Evolutionary conservation across 2,113 vertebrate species (phyloP).

Genomic region (Nothoprocta pentlandii): DNA sequence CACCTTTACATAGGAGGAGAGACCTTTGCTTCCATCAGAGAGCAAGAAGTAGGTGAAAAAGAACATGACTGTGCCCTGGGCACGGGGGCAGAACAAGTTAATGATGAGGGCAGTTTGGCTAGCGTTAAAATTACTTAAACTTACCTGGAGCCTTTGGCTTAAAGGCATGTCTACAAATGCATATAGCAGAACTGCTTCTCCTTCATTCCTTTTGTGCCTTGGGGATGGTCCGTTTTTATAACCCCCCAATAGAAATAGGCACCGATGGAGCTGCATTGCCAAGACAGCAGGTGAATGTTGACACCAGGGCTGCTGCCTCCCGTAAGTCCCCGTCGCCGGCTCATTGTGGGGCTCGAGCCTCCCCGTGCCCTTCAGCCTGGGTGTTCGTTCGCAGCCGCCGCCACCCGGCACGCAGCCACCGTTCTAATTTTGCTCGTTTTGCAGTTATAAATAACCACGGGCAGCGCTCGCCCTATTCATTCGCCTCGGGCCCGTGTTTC

Average conservation of each 20-base stretch:
- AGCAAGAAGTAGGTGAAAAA: neutral
- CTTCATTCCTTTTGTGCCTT: neutral
- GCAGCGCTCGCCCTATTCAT: accelerated
- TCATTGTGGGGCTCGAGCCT: accelerated
- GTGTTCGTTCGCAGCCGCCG: accelerated
- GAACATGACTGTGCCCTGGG: neutral
- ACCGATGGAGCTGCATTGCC: accelerated
- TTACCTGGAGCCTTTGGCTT: neutral
- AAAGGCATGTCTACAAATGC: neutral
- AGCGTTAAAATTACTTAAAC: neutral
- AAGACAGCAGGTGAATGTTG: neutral
- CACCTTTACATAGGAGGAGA: neutral
- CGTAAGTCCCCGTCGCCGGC: accelerated
- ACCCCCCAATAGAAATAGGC: neutral
- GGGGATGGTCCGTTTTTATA: neutral
- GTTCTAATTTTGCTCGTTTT: accelerated
- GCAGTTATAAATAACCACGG: neutral
- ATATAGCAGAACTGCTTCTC: neutral
- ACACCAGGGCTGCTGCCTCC: neutral
- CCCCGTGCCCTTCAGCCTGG: accelerated
- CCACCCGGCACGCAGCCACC: neutral
- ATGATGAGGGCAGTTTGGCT: neutral
- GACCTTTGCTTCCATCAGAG: neutral
- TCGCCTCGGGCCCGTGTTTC: accelerated
- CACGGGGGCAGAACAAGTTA: neutral